phyloP scores from a whole-genome alignment of 2,113 vertebrate species.

The Fulica atra region DNA sequence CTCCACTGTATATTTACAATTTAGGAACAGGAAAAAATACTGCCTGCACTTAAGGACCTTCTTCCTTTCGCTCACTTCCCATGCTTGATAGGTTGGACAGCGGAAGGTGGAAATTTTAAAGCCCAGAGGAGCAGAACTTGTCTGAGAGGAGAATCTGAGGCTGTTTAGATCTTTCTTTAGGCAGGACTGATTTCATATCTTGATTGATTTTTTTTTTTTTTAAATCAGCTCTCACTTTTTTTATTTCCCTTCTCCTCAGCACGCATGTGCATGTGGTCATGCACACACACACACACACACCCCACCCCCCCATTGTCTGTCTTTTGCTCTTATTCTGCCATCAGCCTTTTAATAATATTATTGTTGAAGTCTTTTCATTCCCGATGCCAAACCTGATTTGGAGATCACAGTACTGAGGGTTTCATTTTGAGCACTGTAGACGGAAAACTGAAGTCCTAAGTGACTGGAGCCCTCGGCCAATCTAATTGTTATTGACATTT shows the following conservation, averaged over 20 bases:
- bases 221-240: not conserved
- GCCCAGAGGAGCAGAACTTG: slow-evolving; percentile 33
- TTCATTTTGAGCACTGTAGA: slow-evolving; percentile 71
- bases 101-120: slow-evolving; percentile 42
- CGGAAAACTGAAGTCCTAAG: slow-evolving; percentile 78
- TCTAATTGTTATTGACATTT: slow-evolving; percentile 87
- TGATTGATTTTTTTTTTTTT: slow-evolving; percentile 12
- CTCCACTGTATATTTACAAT: slow-evolving; percentile 71
- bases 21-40: slow-evolving; percentile 61
- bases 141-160: not conserved
- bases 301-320: not conserved
- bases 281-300: rapidly evolving
- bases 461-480: slow-evolving; percentile 81
- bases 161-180: not conserved
- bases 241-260: not conserved
- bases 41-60: slow-evolving; percentile 48
- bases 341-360: slow-evolving; percentile 75
- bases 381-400: slow-evolving; percentile 82
- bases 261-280: not conserved
- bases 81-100: slow-evolving; percentile 31
- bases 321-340: slow-evolving; percentile 62
- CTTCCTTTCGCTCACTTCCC: slow-evolving; percentile 25
- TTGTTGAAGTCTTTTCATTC: slow-evolving; percentile 82
- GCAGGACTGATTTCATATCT: not conserved
- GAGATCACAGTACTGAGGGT: slow-evolving; percentile 65